Base-by-base conservation (phyloP, 2,888 invertebrate species). In the Synergus gifuensis region DNA sequence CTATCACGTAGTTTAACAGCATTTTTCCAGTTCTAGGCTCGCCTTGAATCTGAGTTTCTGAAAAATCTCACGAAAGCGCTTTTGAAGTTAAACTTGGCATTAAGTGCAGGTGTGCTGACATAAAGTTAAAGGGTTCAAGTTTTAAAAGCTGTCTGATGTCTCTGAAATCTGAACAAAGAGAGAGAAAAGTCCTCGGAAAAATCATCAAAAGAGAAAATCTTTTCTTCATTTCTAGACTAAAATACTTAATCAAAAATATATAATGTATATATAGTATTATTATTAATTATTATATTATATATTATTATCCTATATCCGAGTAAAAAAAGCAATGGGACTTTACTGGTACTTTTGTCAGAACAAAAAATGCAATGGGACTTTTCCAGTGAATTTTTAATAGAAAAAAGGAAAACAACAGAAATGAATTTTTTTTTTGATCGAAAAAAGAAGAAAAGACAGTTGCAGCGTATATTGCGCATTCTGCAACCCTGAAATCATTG, bases 401-500 rank as follows among this genome's bases (percentile, higher is more conserved):
- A 7, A 62, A 62, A 28, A 22, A 14, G 62, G 12, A 62, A 62
- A 62, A 62, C 62, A 62, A 62, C 22, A 22, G 62, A 62, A 28
- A 1, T 28, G 18, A 62, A 62, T 62, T 18, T 18, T 66, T 42
- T 40, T 62, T 28, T 18, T 58, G 14, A 22, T 58, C 12, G 11
- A 28, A 78, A 36, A n/a, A 58, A 54, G 36, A 69, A 40, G 49
- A 46, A 58, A 42, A 80, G 87, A 86, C 86, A 86, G 86, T 87
- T 87, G 85, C 81, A 78, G 80, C 82, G 66, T 77, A 67, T 82
- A 82, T 86, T 82, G 83, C 83, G 81, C 42, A 82, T 67, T 81
- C 66, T 62, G 78, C 83, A 78, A 81, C 79, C 81, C 64, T 81
- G 81, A 81, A 88, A 88, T 87, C 86, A 86, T 86, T 82, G 86